Evolutionary conservation across 2,113 vertebrate genomes (phyloP).

Genomic region (Tenrec ecaudatus): DNA sequence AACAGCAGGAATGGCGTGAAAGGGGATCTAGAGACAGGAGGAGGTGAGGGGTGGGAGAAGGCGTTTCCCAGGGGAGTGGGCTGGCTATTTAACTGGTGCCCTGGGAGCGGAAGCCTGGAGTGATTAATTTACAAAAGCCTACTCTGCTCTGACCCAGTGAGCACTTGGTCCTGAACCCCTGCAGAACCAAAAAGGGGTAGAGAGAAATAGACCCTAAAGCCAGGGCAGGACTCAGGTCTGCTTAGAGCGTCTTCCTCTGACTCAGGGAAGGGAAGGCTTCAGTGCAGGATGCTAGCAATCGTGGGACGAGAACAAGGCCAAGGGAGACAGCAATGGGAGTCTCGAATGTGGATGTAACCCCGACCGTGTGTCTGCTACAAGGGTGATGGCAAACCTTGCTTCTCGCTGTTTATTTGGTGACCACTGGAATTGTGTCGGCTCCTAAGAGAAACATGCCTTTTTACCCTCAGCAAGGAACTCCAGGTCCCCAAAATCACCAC

Average conservation of each 20-base stretch:
- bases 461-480: neutral
- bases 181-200: neutral
- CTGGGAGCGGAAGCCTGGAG: slow-evolving; percentile 53
- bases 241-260: neutral
- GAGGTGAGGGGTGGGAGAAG: slow-evolving; percentile 23
- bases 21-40: neutral
- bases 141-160: slow-evolving; percentile 41
- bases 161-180: slow-evolving; percentile 25
- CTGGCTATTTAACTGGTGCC: slow-evolving; percentile 60
- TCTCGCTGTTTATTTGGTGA: neutral
- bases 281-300: neutral
- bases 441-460: slow-evolving; percentile 33
- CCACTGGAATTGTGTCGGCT: slow-evolving; percentile 12
- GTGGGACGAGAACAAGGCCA: slow-evolving; percentile 30
- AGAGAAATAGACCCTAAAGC: neutral
- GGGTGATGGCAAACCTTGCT: neutral
- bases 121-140: slow-evolving; percentile 12
- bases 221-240: neutral
- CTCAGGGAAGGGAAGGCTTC: slow-evolving; percentile 15
- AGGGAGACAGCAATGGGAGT: slow-evolving; percentile 1
- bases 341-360: slow-evolving; percentile 21
- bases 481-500: slow-evolving; percentile 22
- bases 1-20: neutral
- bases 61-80: slow-evolving; percentile 10
- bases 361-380: slow-evolving; percentile 19